phyloP scores from a whole-genome alignment of 2,797 vertebrate genomes.

The Premnoplex brunnescens region DNA sequence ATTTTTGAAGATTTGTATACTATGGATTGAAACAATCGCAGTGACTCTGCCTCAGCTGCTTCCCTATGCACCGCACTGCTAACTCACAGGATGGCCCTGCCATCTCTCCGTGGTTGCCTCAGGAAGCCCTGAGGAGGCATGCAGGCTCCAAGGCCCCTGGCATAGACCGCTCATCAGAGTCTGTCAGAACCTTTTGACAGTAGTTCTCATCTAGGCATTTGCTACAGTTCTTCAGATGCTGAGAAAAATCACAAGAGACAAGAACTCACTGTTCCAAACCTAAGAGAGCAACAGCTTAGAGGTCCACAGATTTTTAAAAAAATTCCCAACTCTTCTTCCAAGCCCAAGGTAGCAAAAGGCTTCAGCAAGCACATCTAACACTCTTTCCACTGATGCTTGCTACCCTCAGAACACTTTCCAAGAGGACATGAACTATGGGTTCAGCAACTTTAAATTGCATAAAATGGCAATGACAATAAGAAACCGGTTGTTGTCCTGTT shows the following conservation, averaged over 20 bases:
- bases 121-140: background rate
- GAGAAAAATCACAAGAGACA: constrained; percentile 3
- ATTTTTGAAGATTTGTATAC: background rate
- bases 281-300: background rate
- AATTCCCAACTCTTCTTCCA: background rate
- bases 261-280: background rate
- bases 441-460: background rate
- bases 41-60: background rate
- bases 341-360: background rate
- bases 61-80: background rate
- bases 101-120: rapidly evolving
- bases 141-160: background rate
- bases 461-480: background rate
- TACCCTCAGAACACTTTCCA: background rate
- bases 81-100: background rate
- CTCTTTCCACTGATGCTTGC: background rate
- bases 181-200: background rate
- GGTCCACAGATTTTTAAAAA: background rate
- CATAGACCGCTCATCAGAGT: background rate
- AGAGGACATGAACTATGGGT: background rate
- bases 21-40: rapidly evolving
- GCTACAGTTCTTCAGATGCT: background rate
- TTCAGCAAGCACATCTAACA: rapidly evolving
- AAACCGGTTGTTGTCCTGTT: background rate
- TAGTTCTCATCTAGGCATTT: background rate